Base-by-base conservation (phyloP, 2,797 vertebrate genomes). In the Oreochromis grahami region DNA sequence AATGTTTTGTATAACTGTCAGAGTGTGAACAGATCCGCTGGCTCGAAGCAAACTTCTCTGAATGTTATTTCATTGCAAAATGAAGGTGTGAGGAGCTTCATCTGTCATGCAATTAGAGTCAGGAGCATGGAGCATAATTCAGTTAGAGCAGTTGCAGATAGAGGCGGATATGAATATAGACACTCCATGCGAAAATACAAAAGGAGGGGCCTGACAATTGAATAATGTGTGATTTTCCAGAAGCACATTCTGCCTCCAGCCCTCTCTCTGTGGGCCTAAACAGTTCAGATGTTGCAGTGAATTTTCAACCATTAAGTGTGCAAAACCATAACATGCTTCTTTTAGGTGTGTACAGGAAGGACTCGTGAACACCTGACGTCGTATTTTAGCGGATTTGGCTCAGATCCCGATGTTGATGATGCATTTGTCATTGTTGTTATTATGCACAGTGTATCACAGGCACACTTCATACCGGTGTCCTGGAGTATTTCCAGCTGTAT, bases 41-140 rank as follows among this genome's bases (percentile, higher is more conserved):
- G 81, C 92, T 91, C 76, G 1, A 32, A 80, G 86, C 86, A 81
- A 87, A 89, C 76, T 34, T 89, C 88, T 77, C 84, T 19, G 8
- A 93, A 89, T 86, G 86, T 87, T 88, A 91, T 91, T 91, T 92
- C 78, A 89, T 87, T 86, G 84, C 43, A 50, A 82, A 81, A 85
- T 84, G 83, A 91, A 91, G 89, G 92, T 91, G 91, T 79, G 83
- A 83, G 86, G 78, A 84, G 81, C 79, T 91, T 94, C 90, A 94
- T 96, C 92, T 91, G 87, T 95, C 93, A 92, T 81, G 83, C 93
- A 94, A 93, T 96, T 95, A 94, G 65, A 92, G 92, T 91, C 93
- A 83, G 86, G 65, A 81, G 90, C 89, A 81, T 14, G 5, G 74
- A 88, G 80, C 78, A 60, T 94, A 93, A 95, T 94, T 91, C 84